Evolutionary conservation across 1,140 invertebrate genomes (phyloP), one percentile per base, ranked within the genome.

Genomic region (Sipha flava): DNA sequence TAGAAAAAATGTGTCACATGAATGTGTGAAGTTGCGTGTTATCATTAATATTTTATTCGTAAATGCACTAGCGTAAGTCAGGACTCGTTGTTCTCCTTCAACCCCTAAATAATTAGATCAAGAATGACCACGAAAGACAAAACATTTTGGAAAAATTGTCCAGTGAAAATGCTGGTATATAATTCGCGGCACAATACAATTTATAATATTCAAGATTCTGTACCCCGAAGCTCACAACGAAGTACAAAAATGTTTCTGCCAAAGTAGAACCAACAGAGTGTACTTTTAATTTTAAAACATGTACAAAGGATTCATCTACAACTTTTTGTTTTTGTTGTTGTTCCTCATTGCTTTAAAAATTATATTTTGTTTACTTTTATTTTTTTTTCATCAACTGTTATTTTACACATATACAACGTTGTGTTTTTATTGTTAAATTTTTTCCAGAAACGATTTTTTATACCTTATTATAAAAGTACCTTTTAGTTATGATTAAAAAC

Each of bases 171-270:
- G 16, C 21, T 23, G 31, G 12, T n/a, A n/a, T n/a, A 66, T 40
- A 9, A 12, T 66, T 66, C 5, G n/a, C 31, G 6, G 23, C 21
- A 64, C 34, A 37, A 64, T 10, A 40, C n/a, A 4, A n/a, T 23
- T 66, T 66, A 37, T 37, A 49, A 64, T 64, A 64, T 66, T 66
- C 34, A 40, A 21, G 62, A 40, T 91, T 90, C 94, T 96, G 86
- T 21, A 87, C 14, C 16, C 2, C 31, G 16, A 45, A 5, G 18
- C 26, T 68, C 14, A 45, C 14, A 68, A 43, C 40, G 16, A 1
- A 45, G 9, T 26, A 45, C 2, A 45, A 43, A 68, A 21, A 68
- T 23, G 40, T 45, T 29, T 45, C 23, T 5, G 10, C 16, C 2
- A 26, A 16, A 29, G 14, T 16, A 45, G 23, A 45, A 26, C 40